Evolutionary conservation across 2,888 invertebrate species (phyloP).

Genomic region (Meiosimyza platycephala): DNA sequence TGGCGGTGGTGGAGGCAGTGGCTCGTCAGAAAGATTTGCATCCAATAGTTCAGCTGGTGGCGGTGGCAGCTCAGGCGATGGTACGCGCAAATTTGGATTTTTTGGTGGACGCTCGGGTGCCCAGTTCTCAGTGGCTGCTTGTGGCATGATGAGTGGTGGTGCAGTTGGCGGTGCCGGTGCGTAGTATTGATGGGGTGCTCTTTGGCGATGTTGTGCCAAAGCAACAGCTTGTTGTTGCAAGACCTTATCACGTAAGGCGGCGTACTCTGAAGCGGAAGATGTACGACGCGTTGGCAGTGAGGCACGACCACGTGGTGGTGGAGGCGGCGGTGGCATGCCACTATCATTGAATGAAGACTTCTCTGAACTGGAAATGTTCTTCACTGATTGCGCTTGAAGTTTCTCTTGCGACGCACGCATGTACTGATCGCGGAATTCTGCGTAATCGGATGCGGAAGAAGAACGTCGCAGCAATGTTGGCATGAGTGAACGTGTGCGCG

Average conservation of each 20-base stretch:
- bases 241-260: conserved; percentile 65
- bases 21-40: conserved; percentile 62
- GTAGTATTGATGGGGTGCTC: conserved; percentile 29
- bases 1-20: conserved; percentile 67
- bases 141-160: conserved; percentile 64
- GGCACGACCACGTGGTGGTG: conserved; percentile 62
- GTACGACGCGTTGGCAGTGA: conserved; percentile 68
- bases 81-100: conserved; percentile 73
- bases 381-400: conserved; percentile 55
- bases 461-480: conserved; percentile 68
- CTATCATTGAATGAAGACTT: conserved; percentile 66
- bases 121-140: conserved; percentile 75
- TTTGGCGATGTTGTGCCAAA: conserved; percentile 59
- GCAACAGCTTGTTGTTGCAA: conserved; percentile 62
- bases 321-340: conserved; percentile 68
- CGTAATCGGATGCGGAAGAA: conserved; percentile 78
- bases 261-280: conserved; percentile 77
- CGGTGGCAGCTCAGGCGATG: conserved; percentile 67
- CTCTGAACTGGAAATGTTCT: conserved; percentile 63
- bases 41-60: conserved; percentile 61
- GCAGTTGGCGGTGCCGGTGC: conserved; percentile 8
- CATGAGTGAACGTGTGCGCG: conserved; percentile 62
- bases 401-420: conserved; percentile 54
- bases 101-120: conserved; percentile 83
- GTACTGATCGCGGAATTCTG: conserved; percentile 66